Conservation (phyloP, 2,888 invertebrate species). For the Phrixothrix hirtus region DNA sequence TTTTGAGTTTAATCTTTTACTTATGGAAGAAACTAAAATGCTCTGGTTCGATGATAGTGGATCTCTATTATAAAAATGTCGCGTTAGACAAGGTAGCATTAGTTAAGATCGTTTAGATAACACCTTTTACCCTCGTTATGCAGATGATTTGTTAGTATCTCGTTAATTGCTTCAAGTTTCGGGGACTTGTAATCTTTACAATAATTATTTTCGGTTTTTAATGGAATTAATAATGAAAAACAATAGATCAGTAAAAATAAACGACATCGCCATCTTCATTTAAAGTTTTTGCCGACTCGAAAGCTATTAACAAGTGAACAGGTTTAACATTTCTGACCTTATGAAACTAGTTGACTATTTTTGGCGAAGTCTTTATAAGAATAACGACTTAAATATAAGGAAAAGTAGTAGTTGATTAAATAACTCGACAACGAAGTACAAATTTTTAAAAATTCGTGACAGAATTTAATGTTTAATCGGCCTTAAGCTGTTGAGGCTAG, state of each 20-base stretch:
- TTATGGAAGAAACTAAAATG: not conserved
- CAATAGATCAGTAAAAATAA: no score
- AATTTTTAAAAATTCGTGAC: constrained; percentile 15
- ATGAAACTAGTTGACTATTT: constrained; percentile 26
- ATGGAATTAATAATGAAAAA: no score
- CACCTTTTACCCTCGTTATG: constrained; percentile 10
- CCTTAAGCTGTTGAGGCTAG: constrained; percentile 4
- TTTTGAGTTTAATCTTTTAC: constrained; percentile 4
- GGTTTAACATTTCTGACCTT: constrained; percentile 24
- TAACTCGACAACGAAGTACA: constrained; percentile 4
- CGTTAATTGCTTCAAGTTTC: no score
- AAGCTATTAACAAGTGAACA: constrained; percentile 13
- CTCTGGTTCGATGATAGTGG: constrained; percentile 2
- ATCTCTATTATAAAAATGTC: constrained; percentile 10
- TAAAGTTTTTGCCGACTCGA: not conserved
- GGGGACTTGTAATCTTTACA: no score
- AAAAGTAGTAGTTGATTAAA: no score
- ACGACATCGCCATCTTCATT: no score
- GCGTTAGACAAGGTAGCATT: constrained; percentile 9
- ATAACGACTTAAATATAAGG: no score
- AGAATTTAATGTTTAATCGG: no score
- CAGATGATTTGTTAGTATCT: constrained; percentile 4
- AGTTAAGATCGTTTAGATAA: constrained; percentile 10
- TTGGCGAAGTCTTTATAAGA: constrained; percentile 19
- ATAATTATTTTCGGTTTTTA: no score